Evolutionary conservation across 2,797 vertebrate species (phyloP), one percentile per base, ranked within the genome.

Genomic region (Tachyglossus aculeatus): DNA sequence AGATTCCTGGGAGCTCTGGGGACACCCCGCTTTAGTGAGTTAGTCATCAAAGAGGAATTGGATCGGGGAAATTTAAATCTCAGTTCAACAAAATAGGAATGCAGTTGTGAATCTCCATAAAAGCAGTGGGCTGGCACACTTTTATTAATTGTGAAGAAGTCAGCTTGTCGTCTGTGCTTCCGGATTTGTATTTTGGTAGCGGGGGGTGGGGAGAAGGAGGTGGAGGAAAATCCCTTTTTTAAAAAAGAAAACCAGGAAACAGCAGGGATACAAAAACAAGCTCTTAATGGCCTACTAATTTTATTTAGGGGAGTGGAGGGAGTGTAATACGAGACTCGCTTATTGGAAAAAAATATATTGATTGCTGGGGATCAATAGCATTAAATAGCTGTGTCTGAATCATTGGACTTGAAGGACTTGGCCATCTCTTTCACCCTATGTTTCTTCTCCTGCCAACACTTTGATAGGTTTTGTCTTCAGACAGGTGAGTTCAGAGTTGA

Each of bases 331-430:
- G 84, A 89, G 82, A 60, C 74, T 84, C 82, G 75, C 72, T 83
- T 86, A 86, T 85, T 82, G 77, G 60, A 51, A 82, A 83, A 77
- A 84, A 88, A 74, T 75, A 37, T 69, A 92, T 91, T 6, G 88
- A 90, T 86, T 68, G 77, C 60, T 65, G 71, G 69, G 62, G 65
- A 89, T 90, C 79, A 9, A 86, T 90, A 69, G 58, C 82, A 57
- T 90, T 72, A 77, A 88, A 86, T 89, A 87, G 84, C 67, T 64
- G 74, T 66, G 83, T 86, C 84, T 84, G 83, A 84, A 77, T 68
- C 39, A 34, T 60, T 66, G 52, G 78, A 86, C 82, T 85, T 81
- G 86, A 86, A 87, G 81, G 81, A 76, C 77, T 80, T 77, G 14
- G 73, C 65, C 31, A 59, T 65, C 33, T n/a, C 80, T 78, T 74